These are phyloP conservation scores for Somateria mollissima DNA, from an alignment of 2,797 vertebrate genomes.

Conservation along the genomic window DNA sequence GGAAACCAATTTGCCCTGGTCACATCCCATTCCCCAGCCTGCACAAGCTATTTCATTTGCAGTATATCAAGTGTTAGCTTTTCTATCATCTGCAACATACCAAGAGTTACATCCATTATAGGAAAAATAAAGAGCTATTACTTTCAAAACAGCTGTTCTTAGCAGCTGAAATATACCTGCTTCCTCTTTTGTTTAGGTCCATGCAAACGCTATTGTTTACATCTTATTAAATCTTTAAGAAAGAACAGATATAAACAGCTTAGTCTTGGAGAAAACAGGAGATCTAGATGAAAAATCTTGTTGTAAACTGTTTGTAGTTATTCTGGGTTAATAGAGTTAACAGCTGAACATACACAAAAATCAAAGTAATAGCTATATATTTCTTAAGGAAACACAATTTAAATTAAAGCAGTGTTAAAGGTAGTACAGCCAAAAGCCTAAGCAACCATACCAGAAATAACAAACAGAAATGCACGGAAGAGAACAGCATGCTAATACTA, in stretches of 20 bases:
- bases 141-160: not conserved
- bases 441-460: not conserved
- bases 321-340: not conserved
- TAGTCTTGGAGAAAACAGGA: not conserved
- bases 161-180: not conserved
- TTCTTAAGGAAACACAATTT: not conserved
- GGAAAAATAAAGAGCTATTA: not conserved
- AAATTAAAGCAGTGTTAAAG: not conserved
- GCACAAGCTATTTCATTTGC: not conserved
- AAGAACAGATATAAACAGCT: not conserved
- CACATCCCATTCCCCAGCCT: not conserved
- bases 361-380: not conserved
- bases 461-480: not conserved
- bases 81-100: not conserved
- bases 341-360: not conserved
- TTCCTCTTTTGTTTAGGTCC: not conserved
- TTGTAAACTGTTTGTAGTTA: not conserved
- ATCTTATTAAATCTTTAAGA: not conserved
- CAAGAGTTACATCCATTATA: not conserved
- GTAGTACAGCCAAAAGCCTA: not conserved
- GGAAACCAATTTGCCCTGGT: not conserved
- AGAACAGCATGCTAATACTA: not conserved
- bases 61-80: not conserved
- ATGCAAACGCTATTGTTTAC: not conserved
- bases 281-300: not conserved